These are phyloP conservation scores for Pelagia noctiluca DNA, from an alignment of 30 jellyfish, hydroid and myxozoan species.

Conservation along the genomic window DNA sequence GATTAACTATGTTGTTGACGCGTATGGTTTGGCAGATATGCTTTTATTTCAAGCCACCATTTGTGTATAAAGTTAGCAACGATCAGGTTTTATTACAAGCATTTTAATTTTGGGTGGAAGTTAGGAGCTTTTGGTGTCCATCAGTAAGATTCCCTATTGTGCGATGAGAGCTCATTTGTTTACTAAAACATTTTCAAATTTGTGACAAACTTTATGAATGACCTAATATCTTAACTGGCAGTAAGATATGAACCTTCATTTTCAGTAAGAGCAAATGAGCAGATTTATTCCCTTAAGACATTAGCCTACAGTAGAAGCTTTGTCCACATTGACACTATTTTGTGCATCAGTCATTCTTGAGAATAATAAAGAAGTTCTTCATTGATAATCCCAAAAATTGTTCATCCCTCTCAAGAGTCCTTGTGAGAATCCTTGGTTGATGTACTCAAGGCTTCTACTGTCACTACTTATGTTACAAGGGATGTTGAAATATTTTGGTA, in stretches of 20 bases:
- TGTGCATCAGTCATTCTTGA: too few species aligned
- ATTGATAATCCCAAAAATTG: neutral
- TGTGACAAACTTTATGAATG: too few species aligned
- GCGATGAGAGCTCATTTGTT: too few species aligned
- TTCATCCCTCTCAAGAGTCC: conserved; percentile 2
- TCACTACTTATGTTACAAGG: neutral
- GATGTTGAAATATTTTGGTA: neutral
- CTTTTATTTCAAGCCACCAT: too few species aligned
- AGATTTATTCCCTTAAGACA: conserved; percentile 11
- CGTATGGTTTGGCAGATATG: too few species aligned
- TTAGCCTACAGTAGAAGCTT: conserved; percentile 20
- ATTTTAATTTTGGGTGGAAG: too few species aligned
- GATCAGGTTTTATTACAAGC: too few species aligned
- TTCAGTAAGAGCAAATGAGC: conserved; percentile 1
- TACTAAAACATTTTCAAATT: too few species aligned
- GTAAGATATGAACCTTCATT: neutral
- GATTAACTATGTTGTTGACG: neutral
- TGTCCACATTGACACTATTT: conserved; percentile 3
- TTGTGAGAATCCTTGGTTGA: neutral
- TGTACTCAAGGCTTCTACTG: conserved; percentile 22
- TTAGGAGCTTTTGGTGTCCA: too few species aligned
- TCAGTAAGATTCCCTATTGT: too few species aligned
- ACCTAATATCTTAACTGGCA: too few species aligned
- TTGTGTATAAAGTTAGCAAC: too few species aligned
- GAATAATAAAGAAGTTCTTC: conserved; percentile 1